Percentiles rank a stretch among this genome's conserved stretches.
Conservation (phyloP, 2,888 invertebrate species). For the Allophyes oxyacanthae region DNA sequence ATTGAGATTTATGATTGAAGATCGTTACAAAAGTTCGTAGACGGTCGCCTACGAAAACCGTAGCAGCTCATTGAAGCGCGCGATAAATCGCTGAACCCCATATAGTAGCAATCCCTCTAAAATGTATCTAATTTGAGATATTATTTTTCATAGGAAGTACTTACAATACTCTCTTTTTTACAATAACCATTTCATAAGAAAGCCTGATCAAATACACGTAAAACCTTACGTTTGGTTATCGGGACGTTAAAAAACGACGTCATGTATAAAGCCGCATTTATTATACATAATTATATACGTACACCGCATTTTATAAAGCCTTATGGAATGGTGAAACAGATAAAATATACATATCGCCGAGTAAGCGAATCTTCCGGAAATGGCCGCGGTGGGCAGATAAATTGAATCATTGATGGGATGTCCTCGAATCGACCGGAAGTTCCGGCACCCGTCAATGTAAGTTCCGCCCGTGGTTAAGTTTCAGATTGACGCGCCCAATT, state of each 20-base stretch:
- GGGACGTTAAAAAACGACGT: neutral
- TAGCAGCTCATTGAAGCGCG: slow-evolving; percentile 1
- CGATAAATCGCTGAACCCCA: no score
- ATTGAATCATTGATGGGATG: slow-evolving; percentile 72
- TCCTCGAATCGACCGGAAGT: slow-evolving; percentile 54
- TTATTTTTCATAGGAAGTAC: no score
- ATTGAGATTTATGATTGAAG: neutral
- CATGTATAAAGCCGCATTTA: neutral
- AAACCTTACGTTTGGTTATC: no score
- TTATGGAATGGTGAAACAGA: slow-evolving; percentile 30
- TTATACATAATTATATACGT: neutral
- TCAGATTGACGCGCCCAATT: slow-evolving; percentile 63
- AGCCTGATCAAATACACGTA: no score
- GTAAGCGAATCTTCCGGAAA: slow-evolving; percentile 42
- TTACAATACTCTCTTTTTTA: no score
- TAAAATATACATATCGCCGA: slow-evolving; percentile 45
- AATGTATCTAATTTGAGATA: no score
- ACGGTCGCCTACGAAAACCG: slow-evolving; percentile 11
- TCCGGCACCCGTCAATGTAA: slow-evolving; percentile 52
- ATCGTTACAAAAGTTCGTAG: slow-evolving; percentile 5
- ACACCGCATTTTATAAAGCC: slow-evolving; percentile 26
- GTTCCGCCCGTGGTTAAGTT: slow-evolving; percentile 58
- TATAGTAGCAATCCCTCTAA: no score
- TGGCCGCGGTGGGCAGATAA: slow-evolving; percentile 57
- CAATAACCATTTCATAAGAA: no score